Conservation (phyloP, 1,140 invertebrate species). For the Akabosia matsudoensis region DNA sequence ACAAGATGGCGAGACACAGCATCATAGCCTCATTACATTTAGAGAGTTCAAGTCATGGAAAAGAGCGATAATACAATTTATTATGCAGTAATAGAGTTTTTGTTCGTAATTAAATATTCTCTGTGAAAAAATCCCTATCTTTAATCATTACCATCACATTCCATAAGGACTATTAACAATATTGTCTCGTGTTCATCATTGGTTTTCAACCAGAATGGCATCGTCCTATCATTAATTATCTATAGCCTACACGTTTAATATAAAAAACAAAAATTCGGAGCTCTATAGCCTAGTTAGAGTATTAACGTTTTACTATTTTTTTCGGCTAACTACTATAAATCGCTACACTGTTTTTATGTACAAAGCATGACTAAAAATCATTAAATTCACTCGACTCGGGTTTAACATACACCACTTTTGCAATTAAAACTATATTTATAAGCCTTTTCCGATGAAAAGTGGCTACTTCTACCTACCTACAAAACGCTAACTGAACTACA, state of each 20-base stretch:
- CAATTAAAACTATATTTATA: background rate
- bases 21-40: too few relatives aligned
- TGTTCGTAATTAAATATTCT: slow-evolving; percentile 4
- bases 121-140: slow-evolving; percentile 6
- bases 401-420: background rate
- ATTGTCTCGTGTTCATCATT: slow-evolving; percentile 47
- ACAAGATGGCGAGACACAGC: too few relatives aligned
- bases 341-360: background rate
- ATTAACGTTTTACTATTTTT: too few relatives aligned
- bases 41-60: background rate
- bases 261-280: too few relatives aligned
- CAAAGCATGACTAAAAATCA: slow-evolving; percentile 20
- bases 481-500: too few relatives aligned
- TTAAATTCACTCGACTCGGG: background rate
- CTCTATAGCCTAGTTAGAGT: too few relatives aligned
- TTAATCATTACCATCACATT: slow-evolving; percentile 45
- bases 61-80: background rate
- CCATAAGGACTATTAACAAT: slow-evolving; percentile 48
- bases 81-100: background rate
- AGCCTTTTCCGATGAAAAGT: too few relatives aligned
- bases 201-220: slow-evolving; percentile 26
- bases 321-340: background rate
- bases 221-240: background rate
- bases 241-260: background rate
- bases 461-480: too few relatives aligned